Evolutionary conservation across 2,888 invertebrate species (phyloP).

Genomic region (Antheraea yamamai): DNA sequence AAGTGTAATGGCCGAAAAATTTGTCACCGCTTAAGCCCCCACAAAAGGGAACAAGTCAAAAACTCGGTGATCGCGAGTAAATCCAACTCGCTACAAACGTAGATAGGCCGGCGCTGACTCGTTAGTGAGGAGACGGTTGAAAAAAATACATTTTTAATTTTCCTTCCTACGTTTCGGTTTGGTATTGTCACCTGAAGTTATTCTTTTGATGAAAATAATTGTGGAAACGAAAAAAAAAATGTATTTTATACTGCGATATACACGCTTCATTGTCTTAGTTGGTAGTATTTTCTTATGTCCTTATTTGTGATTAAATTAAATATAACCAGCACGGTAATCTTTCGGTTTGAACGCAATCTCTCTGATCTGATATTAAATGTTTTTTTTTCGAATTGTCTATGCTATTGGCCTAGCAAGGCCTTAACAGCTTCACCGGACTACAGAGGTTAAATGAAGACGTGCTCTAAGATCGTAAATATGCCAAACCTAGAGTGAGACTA

Average conservation of each 20-base stretch:
- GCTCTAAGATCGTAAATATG: too few species aligned
- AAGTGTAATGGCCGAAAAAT: constrained; percentile 17
- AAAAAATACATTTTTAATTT: constrained; percentile 64
- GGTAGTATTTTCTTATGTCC: too few species aligned
- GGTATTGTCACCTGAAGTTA: constrained; percentile 49
- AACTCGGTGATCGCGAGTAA: constrained; percentile 19
- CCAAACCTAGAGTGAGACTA: too few species aligned
- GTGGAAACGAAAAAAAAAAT: too few species aligned
- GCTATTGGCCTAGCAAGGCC: too few species aligned
- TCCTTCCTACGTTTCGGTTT: constrained; percentile 59
- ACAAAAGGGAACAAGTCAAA: constrained; percentile 17
- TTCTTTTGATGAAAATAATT: not conserved
- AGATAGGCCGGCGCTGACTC: constrained; percentile 22
- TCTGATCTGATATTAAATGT: too few species aligned
- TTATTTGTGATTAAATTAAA: too few species aligned
- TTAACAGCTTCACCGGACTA: too few species aligned
- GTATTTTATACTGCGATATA: not conserved
- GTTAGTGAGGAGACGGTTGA: constrained; percentile 27
- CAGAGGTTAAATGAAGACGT: too few species aligned
- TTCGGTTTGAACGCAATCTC: too few species aligned
- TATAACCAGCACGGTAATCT: too few species aligned
- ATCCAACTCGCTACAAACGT: constrained; percentile 23
- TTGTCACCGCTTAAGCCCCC: constrained; percentile 17
- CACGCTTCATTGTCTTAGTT: not conserved
- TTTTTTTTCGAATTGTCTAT: too few species aligned